phyloP scores from a whole-genome alignment of 2,888 invertebrate genomes.

The Sphaerophoria rueppellii region DNA sequence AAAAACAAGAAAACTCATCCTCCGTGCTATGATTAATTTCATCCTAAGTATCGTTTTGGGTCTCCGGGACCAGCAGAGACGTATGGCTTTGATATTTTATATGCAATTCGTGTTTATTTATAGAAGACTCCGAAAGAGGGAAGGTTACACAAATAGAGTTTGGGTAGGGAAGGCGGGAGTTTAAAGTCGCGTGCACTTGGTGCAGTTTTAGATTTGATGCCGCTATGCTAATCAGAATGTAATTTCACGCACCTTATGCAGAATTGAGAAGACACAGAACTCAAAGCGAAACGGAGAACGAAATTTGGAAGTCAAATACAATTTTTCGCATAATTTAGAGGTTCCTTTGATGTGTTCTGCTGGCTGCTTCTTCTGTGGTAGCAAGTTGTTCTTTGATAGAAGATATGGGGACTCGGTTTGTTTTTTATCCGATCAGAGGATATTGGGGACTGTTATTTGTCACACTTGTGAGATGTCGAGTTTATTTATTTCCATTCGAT shows the following conservation, averaged over 20 bases:
- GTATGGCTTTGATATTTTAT: conserved; percentile 73
- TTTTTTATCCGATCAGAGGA: conserved; percentile 39
- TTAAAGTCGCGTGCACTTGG: conserved; percentile 50
- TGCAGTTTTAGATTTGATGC: conserved; percentile 11
- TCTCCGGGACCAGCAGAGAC: conserved; percentile 35
- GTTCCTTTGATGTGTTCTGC: conserved; percentile 54
- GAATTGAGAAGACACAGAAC: neutral
- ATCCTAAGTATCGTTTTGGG: conserved; percentile 72
- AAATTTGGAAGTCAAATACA: conserved; percentile 63
- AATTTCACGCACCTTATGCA: conserved; percentile 68
- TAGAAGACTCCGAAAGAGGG: conserved; percentile 21
- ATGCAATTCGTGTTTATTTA: conserved; percentile 61
- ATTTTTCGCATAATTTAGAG: conserved; percentile 73
- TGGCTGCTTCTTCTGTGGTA: conserved; percentile 21
- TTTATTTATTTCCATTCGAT: conserved; percentile 29
- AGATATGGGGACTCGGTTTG: conserved; percentile 22
- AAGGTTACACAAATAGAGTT: conserved; percentile 57
- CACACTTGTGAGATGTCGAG: conserved; percentile 7
- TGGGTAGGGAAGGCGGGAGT: neutral
- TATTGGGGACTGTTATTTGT: conserved; percentile 30
- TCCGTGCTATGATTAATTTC: conserved; percentile 69
- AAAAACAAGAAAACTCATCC: conserved; percentile 10
- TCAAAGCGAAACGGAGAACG: neutral
- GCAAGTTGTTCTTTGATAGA: conserved; percentile 32
- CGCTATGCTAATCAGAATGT: conserved; percentile 68